Base-by-base conservation (phyloP, 2,797 vertebrate genomes). In the Benthosema pterotum region DNA sequence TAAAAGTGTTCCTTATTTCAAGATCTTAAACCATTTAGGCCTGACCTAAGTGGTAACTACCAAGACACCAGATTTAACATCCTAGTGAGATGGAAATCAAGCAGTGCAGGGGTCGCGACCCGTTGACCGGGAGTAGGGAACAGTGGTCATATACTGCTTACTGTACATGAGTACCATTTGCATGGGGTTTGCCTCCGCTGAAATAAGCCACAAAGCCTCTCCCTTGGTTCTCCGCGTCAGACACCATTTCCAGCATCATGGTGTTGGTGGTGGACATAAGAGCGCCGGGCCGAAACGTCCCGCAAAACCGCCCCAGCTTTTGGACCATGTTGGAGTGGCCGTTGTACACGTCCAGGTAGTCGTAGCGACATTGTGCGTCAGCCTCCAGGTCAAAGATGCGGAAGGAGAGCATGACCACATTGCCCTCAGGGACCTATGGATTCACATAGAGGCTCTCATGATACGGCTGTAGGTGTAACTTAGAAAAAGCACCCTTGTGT, bases 381-480 rank as follows among this genome's bases (percentile, higher is more conserved):
- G 94, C 90, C 78, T 97, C 96, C 73, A 97, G 71, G 85, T 97
- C 95, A 18, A 97, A 94, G 60, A 96, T 86, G 48, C 94, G 93
- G 87, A 97, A 97, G 64, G 91, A 88, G 6, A 97, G 92, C 67
- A 82, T 92, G 63, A 96, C 92, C 75, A 95, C 91, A 0, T 93
- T 94, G 2, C 92, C 94, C 60, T 95, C 93, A 0, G 95, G 95
- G 49, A 96, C 95, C 95, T 97, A 0, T 32, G 43, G 14, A 38
- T 11, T 38, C 11, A 42, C 11, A 8, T n/a, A 28, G 28, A 16
- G 55, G 53, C 61, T 3, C 15, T 13, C n/a, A 2, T 72, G 67
- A 77, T n/a, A n/a, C 48, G n/a, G 43, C 49, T 71, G 42, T 11
- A 25, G 52, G 38, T 32, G 32, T 9, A 38, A 38, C n/a, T n/a